These are phyloP conservation scores for Alitta virens DNA, from an alignment of 2,888 invertebrate genomes.

Conservation along the genomic window DNA sequence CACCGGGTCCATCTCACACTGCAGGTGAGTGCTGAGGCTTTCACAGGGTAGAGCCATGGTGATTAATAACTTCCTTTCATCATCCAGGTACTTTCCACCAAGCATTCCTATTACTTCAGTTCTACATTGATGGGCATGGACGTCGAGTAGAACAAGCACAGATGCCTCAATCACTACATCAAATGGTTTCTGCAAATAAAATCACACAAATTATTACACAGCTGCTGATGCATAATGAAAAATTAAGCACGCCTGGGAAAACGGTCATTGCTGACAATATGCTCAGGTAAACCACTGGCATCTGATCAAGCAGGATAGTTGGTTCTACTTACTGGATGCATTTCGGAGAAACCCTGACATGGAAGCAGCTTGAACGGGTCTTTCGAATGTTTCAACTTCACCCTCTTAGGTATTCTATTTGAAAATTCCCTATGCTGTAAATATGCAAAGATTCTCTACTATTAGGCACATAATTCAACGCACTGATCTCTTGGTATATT, in stretches of 20 bases:
- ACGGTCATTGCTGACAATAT: no score
- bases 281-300: no score
- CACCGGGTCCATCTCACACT: constrained; percentile 78
- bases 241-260: no score
- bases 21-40: constrained; percentile 67
- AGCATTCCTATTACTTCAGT: constrained; percentile 75
- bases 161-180: constrained; percentile 64
- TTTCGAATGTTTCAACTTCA: constrained; percentile 25
- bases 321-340: constrained; percentile 16
- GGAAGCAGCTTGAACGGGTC: constrained; percentile 64
- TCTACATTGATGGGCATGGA: constrained; percentile 69
- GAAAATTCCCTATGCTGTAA: constrained; percentile 23
- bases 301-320: neutral
- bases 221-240: no score
- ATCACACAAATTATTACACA: no score
- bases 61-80: constrained; percentile 57
- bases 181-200: constrained; percentile 64
- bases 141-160: constrained; percentile 68
- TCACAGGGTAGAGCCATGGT: constrained; percentile 66
- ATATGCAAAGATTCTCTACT: no score
- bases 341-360: constrained; percentile 56
- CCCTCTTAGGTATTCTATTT: constrained; percentile 3
- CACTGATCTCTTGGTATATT: no score
- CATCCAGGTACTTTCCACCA: constrained; percentile 62
- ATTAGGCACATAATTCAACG: no score